Evolutionary conservation across 2,797 vertebrate species (phyloP).

Genomic region (Catamblyrhynchus diadema): DNA sequence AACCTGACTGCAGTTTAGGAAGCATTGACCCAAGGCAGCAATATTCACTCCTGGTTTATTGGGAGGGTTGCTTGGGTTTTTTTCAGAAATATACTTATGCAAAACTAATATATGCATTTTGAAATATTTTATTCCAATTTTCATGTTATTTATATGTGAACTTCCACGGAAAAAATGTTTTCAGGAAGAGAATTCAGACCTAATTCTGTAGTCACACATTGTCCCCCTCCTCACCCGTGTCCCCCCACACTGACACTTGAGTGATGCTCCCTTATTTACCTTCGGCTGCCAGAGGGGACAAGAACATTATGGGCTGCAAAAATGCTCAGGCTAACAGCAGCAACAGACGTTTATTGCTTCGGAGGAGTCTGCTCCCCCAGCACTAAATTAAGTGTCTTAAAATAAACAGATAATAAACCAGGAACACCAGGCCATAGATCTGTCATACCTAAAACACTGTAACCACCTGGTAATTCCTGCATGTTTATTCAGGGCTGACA

Average conservation of each 20-base stretch:
- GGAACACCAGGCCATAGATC: background rate
- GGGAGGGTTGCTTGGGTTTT: no score
- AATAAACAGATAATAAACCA: background rate
- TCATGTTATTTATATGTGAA: background rate
- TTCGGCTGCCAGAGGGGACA: background rate
- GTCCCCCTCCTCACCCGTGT: background rate
- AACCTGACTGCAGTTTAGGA: background rate
- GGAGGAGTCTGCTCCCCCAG: background rate
- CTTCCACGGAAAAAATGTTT: background rate
- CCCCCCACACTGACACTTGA: background rate
- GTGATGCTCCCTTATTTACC: background rate
- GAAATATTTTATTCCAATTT: background rate
- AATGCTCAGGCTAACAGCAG: background rate
- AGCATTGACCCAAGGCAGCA: background rate
- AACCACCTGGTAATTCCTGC: background rate
- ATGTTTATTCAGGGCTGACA: background rate
- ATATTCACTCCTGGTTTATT: background rate
- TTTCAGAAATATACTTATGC: background rate
- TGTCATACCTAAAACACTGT: background rate
- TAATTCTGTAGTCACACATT: rapidly evolving
- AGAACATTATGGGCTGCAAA: background rate
- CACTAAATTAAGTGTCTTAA: background rate
- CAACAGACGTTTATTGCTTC: background rate
- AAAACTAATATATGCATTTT: background rate
- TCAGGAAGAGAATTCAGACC: background rate